These are phyloP conservation scores for Andrena trimmerana DNA, from an alignment of 2,888 invertebrate genomes.

Conservation along the genomic window DNA sequence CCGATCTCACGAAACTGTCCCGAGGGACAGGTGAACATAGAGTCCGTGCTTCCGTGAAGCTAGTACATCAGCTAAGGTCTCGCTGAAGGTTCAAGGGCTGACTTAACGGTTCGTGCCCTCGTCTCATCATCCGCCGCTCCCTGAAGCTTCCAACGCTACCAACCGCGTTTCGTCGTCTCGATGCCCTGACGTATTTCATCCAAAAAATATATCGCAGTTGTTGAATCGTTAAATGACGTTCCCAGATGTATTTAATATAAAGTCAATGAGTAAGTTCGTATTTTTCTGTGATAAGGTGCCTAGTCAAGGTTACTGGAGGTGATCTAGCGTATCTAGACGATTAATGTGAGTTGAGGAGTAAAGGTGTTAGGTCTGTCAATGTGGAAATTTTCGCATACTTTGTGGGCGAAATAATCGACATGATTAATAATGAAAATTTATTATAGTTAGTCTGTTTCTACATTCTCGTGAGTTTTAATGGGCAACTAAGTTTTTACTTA, in stretches of 20 bases:
- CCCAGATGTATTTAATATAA: background rate
- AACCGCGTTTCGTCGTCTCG: background rate
- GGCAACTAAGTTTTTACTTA: background rate
- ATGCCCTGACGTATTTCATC: background rate
- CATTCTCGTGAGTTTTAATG: background rate
- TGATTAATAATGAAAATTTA: too few relatives aligned
- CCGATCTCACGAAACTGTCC: constrained; percentile 55
- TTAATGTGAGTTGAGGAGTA: too few relatives aligned
- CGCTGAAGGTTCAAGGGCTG: constrained; percentile 38
- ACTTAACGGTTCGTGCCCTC: constrained; percentile 40
- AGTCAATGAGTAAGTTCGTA: too few relatives aligned
- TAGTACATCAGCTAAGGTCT: constrained; percentile 33
- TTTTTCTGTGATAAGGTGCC: background rate
- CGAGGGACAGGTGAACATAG: constrained; percentile 56
- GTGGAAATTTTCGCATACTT: too few relatives aligned
- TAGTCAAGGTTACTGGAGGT: too few relatives aligned
- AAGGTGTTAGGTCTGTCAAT: too few relatives aligned
- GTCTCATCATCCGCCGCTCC: constrained; percentile 24
- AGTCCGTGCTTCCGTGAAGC: constrained; percentile 40
- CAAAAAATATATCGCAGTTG: background rate
- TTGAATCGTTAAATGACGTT: background rate
- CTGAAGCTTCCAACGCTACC: constrained; percentile 14
- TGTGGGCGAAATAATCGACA: too few relatives aligned
- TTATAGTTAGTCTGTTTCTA: too few relatives aligned
- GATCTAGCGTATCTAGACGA: too few relatives aligned